Evolutionary conservation across 2,113 vertebrate species (phyloP).

Genomic region (Clarias macrocephalus): DNA sequence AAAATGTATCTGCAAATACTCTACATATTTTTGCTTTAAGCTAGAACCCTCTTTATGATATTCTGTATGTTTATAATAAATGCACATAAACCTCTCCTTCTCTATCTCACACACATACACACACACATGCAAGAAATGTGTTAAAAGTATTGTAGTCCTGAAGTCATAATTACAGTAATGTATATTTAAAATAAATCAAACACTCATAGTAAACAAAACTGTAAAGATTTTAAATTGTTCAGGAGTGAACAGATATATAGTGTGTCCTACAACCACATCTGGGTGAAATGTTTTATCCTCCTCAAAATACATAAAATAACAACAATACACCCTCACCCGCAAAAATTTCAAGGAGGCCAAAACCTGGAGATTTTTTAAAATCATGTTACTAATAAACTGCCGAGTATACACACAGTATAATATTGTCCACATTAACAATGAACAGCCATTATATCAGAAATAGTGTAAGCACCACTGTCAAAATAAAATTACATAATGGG

Average conservation of each 20-base stretch:
- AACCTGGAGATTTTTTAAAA: background rate
- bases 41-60: background rate
- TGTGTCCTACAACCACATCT: background rate
- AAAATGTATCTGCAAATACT: background rate
- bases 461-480: conserved; percentile 17
- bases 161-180: background rate
- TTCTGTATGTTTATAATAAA: background rate
- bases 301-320: background rate
- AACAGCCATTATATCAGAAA: conserved; percentile 29
- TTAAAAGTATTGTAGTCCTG: background rate
- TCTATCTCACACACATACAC: background rate
- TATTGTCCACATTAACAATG: background rate
- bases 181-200: background rate
- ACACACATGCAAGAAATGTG: background rate
- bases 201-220: background rate
- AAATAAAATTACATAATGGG: conserved; percentile 13
- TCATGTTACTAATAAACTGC: background rate
- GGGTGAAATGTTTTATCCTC: background rate
- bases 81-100: background rate
- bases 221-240: background rate
- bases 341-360: background rate
- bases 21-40: background rate
- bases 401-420: background rate
- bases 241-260: background rate
- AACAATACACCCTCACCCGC: too few species aligned